phyloP scores from a whole-genome alignment of 2,113 vertebrate species.

The Larimichthys polyactis region DNA sequence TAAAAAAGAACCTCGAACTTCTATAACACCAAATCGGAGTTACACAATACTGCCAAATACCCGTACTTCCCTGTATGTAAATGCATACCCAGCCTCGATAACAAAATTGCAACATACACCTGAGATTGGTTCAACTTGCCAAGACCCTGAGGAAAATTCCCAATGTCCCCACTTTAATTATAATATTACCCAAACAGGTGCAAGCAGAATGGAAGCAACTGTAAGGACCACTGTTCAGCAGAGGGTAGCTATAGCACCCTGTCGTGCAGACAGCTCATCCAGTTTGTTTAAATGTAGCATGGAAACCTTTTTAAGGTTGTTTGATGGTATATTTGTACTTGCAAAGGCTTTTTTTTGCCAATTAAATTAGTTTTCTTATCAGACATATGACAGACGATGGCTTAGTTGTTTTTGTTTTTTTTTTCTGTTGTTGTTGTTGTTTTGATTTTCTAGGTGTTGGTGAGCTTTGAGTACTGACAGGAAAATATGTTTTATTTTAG shows the following conservation, averaged over 20 bases:
- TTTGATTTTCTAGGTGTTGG: neutral
- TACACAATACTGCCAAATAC: constrained; percentile 21
- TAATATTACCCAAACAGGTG: constrained; percentile 74
- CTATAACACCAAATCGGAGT: neutral
- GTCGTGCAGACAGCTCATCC: constrained; percentile 19
- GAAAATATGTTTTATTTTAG: neutral
- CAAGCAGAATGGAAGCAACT: constrained; percentile 50
- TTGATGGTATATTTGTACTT: constrained; percentile 25
- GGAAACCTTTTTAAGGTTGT: constrained; percentile 26
- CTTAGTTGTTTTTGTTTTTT: neutral
- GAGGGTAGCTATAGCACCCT: constrained; percentile 21
- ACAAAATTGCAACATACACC: constrained; percentile 52
- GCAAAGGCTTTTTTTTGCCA: neutral
- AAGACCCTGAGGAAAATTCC: constrained; percentile 68
- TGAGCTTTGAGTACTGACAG: neutral
- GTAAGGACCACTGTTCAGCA: constrained; percentile 34
- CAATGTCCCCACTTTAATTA: constrained; percentile 70
- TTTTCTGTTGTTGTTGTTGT: neutral
- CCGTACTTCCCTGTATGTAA: constrained; percentile 38
- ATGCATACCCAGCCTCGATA: constrained; percentile 39
- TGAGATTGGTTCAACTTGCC: constrained; percentile 65
- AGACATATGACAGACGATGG: neutral
- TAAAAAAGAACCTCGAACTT: neutral
- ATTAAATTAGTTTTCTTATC: neutral
- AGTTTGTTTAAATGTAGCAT: constrained; percentile 34